A percentile compares a stretch with the other conserved stretches of the same genome.
Evolutionary conservation across 2,797 vertebrate species (phyloP).

Genomic region (Oophaga sylvatica): DNA sequence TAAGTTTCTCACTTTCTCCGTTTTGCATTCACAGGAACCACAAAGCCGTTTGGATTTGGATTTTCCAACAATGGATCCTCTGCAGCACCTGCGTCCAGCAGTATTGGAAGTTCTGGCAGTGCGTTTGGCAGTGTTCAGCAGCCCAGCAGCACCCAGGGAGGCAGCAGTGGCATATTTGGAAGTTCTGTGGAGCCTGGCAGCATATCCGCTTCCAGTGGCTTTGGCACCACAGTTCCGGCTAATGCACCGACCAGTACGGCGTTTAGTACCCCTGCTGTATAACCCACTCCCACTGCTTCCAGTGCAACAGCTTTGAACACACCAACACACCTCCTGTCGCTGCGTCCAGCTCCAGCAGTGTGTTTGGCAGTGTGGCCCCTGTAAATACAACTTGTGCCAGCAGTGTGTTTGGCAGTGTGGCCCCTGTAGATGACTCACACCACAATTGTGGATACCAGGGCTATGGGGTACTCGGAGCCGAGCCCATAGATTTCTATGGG

Average conservation of each 20-base stretch:
- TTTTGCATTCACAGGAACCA: conserved; percentile 80
- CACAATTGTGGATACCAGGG: too few species aligned
- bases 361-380: conserved; percentile 67
- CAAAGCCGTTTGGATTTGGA: conserved; percentile 80
- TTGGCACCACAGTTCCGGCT: conserved; percentile 81
- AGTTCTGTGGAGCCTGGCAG: conserved; percentile 58
- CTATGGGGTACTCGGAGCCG: too few species aligned
- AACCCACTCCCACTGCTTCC: conserved; percentile 71
- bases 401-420: conserved; percentile 62
- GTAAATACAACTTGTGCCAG: conserved; percentile 58
- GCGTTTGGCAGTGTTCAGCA: conserved; percentile 76
- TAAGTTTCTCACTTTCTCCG: neutral
- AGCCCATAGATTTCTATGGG: too few species aligned
- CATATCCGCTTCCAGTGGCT: conserved; percentile 25
- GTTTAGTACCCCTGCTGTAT: conserved; percentile 70
- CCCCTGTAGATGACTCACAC: too few species aligned
- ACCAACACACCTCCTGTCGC: conserved; percentile 72
- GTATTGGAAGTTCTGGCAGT: conserved; percentile 48
- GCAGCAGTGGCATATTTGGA: conserved; percentile 71
- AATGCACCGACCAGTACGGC: conserved; percentile 65
- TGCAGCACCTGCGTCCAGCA: conserved; percentile 59
- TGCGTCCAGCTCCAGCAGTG: conserved; percentile 81
- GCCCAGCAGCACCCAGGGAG: conserved; percentile 71
- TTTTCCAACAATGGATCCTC: conserved; percentile 79
- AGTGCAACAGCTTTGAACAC: conserved; percentile 58